phyloP scores from a whole-genome alignment of 2,797 vertebrate species.

The Artibeus jamaicensis region DNA sequence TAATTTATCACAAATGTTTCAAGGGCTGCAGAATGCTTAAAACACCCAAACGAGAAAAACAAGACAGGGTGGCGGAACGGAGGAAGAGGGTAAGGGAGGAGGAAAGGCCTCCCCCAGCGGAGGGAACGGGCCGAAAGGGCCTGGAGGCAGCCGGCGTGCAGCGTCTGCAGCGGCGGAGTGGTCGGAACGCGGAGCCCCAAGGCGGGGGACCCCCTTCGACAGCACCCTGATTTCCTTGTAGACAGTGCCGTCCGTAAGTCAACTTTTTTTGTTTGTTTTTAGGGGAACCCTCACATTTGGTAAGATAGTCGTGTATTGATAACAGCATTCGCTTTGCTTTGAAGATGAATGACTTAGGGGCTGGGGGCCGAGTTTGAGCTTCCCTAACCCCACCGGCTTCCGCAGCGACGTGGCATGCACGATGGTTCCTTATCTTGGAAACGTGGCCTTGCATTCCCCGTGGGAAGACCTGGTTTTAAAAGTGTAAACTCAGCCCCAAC shows the following conservation, averaged over 20 bases:
- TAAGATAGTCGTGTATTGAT: not conserved
- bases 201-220: not conserved
- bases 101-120: not conserved
- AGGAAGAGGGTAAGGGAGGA: not conserved
- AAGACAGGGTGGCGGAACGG: not conserved
- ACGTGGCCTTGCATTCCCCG: not conserved
- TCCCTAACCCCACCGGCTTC: not conserved
- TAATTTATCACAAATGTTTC: not conserved
- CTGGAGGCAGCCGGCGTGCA: not conserved
- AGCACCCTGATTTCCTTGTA: not conserved
- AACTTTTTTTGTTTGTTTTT: not conserved
- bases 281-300: not conserved
- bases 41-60: not conserved
- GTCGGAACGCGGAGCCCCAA: not conserved
- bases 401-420: not conserved
- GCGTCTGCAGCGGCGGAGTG: not conserved
- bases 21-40: not conserved
- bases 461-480: not conserved
- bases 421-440: slow-evolving; percentile 11
- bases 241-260: not conserved
- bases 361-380: not conserved
- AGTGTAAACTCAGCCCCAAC: not conserved
- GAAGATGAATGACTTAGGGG: not conserved
- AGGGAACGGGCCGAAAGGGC: not conserved
- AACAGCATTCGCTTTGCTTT: not conserved